Evolutionary conservation across 2,888 invertebrate genomes (phyloP), one percentile per base, ranked within the genome.

Genomic region (Acanthosepion esculentum): DNA sequence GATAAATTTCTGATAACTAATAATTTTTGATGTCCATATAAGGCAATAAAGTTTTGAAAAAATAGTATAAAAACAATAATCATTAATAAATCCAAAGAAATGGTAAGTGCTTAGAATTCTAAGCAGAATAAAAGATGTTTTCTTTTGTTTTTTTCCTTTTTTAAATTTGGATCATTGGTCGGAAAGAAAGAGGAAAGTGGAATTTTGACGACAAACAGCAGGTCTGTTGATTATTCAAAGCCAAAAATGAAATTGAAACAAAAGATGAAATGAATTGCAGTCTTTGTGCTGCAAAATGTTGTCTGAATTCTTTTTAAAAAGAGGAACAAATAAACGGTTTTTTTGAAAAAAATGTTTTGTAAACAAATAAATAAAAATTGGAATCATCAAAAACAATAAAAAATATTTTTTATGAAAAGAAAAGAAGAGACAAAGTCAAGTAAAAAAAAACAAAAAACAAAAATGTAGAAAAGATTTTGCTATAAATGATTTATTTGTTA

Each of bases 401-500:
- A 33, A n/a, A 78, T 10, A 78, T 78, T 78, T 18, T 78, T n/a
- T 78, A 10, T 6, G 5, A n/a, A 8, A 64, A 64, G 26, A 64
- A 64, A 59, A 53, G 18, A 55, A 53, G 18, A 55, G 18, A 55
- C 55, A 55, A 55, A 18, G 1, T 55, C 55, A 55, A 59, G 6
- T 4, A 59, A 78, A 78, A n/a, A 78, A 2, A 78, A 12, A 10
- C n/a, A 78, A 78, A 78, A 78, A n/a, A 33, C 4, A 78, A 78
- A 78, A 29, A 29, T 78, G 78, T 78, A 18, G n/a, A 78, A 78
- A n/a, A n/a, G 33, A 78, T n/a, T n/a, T 78, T 10, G 78, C 33
- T 78, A 78, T 78, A 78, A 78, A n/a, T 78, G n/a, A 78, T 78
- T 78, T n/a, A 78, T n/a, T 78, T 33, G n/a, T 78, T 78, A 33